Evolutionary conservation across 2,888 invertebrate genomes (phyloP), one percentile per base, ranked within the genome.

Genomic region (Allygus modestus): DNA sequence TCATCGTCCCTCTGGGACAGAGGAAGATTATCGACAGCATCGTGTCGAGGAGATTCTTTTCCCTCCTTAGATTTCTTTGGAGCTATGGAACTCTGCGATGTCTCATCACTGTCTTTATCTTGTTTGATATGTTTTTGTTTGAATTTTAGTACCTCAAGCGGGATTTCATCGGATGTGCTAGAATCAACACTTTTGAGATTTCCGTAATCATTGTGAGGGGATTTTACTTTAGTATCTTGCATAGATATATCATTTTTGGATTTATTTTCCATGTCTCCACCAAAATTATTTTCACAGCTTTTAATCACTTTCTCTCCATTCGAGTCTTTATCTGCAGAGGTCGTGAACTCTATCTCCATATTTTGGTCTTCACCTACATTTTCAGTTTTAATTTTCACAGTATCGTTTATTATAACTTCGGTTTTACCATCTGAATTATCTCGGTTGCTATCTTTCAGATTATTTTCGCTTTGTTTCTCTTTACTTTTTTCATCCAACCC

Each of bases 121-220:
- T 79, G 79, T 58, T 79, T 79, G 54, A 58, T 79, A 41, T 37
- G 41, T 92, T 88, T 75, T 33, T 75, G 46, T 43, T 77, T 75
- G 15, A 15, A 33, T 58, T 85, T 85, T 20, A 84, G 65, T 54
- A 71, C 28, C 26, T 75, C 81, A 41, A 84, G 46, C 11, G 88
- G 86, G 20, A 88, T 85, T 85, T 88, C 88, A 77, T 88, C 88
- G 15, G 88, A 88, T 15, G 87, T 87, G n/a, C 86, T 85, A 20
- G 87, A 86, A 61, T 87, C 88, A 46, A 58, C 51, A 20, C 79
- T 79, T 33, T 79, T 79, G 11, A 79, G 37, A 37, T 87, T 83
- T 17, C 46, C 43, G 82, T 83, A 69, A n/a, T 71, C 71, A n/a
- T 69, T 51, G 1, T 46, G 79, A 33, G 79, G 79, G n/a, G 79